Conservation (phyloP, 2,797 vertebrate species). For the Antennarius maculatus region DNA sequence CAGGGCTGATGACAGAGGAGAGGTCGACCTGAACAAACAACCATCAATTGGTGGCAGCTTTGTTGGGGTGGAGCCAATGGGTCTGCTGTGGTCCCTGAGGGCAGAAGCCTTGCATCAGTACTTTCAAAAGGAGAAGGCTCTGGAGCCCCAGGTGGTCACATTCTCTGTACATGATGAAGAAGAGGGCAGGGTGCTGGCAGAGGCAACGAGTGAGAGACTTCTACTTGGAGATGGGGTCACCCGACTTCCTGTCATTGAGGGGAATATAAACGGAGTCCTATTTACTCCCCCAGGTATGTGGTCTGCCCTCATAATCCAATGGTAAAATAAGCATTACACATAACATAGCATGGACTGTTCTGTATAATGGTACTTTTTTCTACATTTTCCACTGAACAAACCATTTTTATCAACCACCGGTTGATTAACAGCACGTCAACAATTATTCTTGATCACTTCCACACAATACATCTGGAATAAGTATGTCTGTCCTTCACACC, state of each 20-base stretch:
- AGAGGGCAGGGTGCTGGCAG: neutral
- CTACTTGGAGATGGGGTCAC: neutral
- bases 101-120: neutral
- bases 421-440: too few relatives aligned
- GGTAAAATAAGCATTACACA: too few relatives aligned
- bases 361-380: too few relatives aligned
- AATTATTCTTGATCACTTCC: too few relatives aligned
- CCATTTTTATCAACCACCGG: too few relatives aligned
- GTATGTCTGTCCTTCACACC: too few relatives aligned
- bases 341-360: too few relatives aligned
- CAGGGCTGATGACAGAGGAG: neutral
- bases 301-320: neutral
- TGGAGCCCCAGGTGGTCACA: neutral
- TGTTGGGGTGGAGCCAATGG: conserved; percentile 1
- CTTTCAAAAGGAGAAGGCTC: neutral
- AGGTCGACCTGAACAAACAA: neutral
- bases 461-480: too few relatives aligned
- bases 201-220: conserved; percentile 2
- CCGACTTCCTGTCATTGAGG: neutral
- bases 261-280: neutral
- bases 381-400: too few relatives aligned
- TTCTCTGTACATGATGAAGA: neutral
- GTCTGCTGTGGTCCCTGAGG: conserved; percentile 1
- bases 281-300: conserved; percentile 1
- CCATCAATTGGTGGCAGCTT: neutral